phyloP scores from a whole-genome alignment of 2,888 invertebrate genomes.

The Calameuta filiformis region DNA sequence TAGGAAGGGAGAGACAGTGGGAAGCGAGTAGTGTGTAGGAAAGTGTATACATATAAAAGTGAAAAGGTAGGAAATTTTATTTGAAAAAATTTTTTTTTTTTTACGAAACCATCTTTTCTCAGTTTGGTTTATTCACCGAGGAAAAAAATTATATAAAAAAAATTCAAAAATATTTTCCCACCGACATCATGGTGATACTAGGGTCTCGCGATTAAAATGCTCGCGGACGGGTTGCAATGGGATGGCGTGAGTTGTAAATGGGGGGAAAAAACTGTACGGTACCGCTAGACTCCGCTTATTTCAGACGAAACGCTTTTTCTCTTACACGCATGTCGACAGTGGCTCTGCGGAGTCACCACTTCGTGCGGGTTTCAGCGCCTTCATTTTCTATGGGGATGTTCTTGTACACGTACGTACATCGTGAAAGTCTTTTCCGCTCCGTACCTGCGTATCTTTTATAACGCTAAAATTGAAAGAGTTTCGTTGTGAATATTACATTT shows the following conservation, averaged over 20 bases:
- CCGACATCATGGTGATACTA: background rate
- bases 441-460: background rate
- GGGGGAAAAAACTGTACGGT: background rate
- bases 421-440: background rate
- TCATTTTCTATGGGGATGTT: background rate
- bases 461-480: background rate
- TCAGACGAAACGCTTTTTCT: background rate
- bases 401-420: background rate
- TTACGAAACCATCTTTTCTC: background rate
- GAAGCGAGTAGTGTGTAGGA: background rate
- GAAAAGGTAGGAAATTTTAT: background rate
- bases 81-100: background rate
- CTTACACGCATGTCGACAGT: background rate
- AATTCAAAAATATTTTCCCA: background rate
- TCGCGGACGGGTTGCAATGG: background rate
- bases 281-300: background rate
- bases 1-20: background rate
- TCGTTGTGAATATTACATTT: background rate
- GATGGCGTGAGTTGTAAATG: background rate
- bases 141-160: background rate
- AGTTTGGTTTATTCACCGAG: background rate
- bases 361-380: background rate
- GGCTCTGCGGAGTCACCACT: background rate
- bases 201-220: background rate
- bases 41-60: background rate